These are phyloP conservation scores for Acipenser transmontanus DNA, from an alignment of 2,797 vertebrate species.

Conservation along the genomic window DNA sequence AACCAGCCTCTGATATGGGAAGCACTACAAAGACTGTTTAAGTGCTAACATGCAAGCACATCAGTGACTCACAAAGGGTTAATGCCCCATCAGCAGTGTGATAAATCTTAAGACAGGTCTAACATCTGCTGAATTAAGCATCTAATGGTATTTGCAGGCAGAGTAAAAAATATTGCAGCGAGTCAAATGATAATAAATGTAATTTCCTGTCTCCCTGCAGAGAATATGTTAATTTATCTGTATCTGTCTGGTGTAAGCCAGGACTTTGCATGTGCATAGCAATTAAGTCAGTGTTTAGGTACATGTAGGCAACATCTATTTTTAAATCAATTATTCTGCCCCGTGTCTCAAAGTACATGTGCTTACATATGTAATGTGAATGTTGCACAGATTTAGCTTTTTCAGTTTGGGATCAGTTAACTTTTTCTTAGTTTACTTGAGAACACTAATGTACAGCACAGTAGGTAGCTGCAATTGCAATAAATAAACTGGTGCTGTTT, in stretches of 20 bases:
- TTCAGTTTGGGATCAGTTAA: too few relatives aligned
- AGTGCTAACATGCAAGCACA: too few relatives aligned
- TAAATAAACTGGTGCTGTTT: too few relatives aligned
- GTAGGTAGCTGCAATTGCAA: too few relatives aligned
- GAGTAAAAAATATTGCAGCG: slow-evolving; percentile 8
- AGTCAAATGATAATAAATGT: slow-evolving; percentile 24
- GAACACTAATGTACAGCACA: too few relatives aligned
- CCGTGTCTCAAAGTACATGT: not conserved
- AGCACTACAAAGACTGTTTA: too few relatives aligned
- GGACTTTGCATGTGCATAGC: not conserved
- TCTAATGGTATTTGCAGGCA: slow-evolving; percentile 24
- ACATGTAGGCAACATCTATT: not conserved
- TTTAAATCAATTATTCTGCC: not conserved
- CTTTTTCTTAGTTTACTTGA: too few relatives aligned
- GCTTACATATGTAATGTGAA: too few relatives aligned
- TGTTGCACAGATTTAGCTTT: too few relatives aligned
- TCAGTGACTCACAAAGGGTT: not conserved
- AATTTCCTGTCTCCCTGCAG: slow-evolving; percentile 12
- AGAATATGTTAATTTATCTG: slow-evolving; percentile 21
- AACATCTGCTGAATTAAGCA: slow-evolving; percentile 1
- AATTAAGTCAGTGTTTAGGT: not conserved
- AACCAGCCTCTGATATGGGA: too few relatives aligned
- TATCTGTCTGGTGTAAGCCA: not conserved
- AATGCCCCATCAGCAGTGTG: slow-evolving; percentile 12
- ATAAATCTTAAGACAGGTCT: slow-evolving; percentile 20